These are phyloP conservation scores for Papilio dardanus DNA, from an alignment of 1,140 invertebrate genomes.

Conservation along the genomic window DNA sequence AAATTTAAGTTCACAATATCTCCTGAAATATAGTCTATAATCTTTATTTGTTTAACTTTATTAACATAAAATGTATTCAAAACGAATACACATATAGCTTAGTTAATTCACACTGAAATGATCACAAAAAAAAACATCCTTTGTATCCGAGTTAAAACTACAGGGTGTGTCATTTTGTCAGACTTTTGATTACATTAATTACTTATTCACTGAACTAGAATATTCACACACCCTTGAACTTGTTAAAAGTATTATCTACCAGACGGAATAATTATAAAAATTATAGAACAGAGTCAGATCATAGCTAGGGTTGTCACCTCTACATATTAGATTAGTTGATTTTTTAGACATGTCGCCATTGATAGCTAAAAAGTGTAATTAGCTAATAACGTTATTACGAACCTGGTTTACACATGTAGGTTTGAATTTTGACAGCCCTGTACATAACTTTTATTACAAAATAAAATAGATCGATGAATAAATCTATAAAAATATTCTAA, in stretches of 20 bases:
- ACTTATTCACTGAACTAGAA: conserved; percentile 2
- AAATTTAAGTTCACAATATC: too few species aligned
- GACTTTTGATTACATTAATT: conserved; percentile 6
- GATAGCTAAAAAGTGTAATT: too few species aligned
- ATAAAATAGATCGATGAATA: too few species aligned
- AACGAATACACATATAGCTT: not conserved
- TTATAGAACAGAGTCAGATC: not conserved
- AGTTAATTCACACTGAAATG: not conserved
- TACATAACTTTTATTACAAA: too few species aligned
- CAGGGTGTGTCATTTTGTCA: conserved; percentile 1
- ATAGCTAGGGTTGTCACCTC: not conserved
- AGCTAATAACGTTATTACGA: too few species aligned
- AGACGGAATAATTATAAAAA: not conserved
- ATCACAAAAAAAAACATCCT: not conserved
- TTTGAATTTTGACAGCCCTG: too few species aligned
- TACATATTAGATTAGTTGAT: not conserved
- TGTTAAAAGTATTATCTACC: conserved; percentile 3
- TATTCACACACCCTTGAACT: conserved; percentile 20
- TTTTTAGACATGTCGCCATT: too few species aligned
- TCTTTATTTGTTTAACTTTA: too few species aligned
- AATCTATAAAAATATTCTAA: too few species aligned
- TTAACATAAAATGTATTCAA: too few species aligned
- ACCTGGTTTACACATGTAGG: too few species aligned
- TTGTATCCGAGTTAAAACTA: conserved; percentile 1
- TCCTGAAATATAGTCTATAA: too few species aligned